These are phyloP conservation scores for Theocolax elegans DNA, from an alignment of 1,140 invertebrate genomes.

Conservation along the genomic window DNA sequence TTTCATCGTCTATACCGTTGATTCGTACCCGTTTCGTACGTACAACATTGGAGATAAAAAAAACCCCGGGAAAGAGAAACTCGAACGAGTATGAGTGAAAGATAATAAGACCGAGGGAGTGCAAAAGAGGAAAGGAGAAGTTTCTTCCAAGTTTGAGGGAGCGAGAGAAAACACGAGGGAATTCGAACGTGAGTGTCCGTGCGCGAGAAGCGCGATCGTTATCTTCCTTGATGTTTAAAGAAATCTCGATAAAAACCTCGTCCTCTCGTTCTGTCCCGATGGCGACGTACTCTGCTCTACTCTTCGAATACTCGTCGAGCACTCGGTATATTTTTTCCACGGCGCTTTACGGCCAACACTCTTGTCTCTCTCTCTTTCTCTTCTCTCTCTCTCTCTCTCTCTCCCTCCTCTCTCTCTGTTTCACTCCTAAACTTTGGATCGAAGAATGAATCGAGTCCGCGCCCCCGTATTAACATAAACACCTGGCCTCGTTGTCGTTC, in stretches of 20 bases:
- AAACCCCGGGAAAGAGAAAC: neutral
- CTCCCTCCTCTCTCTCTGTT: too few species aligned
- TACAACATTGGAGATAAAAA: too few species aligned
- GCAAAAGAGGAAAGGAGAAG: neutral
- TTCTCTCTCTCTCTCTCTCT: too few species aligned
- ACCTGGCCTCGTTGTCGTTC: neutral
- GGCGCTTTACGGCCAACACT: too few species aligned
- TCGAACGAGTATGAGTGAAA: constrained; percentile 11
- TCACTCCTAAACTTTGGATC: too few species aligned
- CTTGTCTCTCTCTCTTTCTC: neutral
- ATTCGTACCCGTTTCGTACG: neutral
- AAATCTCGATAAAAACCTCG: constrained; percentile 36
- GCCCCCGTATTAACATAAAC: constrained; percentile 12
- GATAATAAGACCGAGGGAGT: neutral
- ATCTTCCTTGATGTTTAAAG: constrained; percentile 37
- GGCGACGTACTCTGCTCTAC: neutral
- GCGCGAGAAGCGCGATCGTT: constrained; percentile 38
- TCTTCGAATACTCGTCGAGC: neutral
- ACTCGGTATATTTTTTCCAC: neutral
- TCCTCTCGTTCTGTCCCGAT: neutral
- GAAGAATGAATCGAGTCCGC: neutral
- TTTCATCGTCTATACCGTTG: neutral
- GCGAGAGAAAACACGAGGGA: constrained; percentile 22
- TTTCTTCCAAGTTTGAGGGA: neutral
- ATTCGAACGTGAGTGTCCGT: constrained; percentile 35